phyloP scores from a whole-genome alignment of 2,888 invertebrate genomes.

The Keiferia lycopersicella region DNA sequence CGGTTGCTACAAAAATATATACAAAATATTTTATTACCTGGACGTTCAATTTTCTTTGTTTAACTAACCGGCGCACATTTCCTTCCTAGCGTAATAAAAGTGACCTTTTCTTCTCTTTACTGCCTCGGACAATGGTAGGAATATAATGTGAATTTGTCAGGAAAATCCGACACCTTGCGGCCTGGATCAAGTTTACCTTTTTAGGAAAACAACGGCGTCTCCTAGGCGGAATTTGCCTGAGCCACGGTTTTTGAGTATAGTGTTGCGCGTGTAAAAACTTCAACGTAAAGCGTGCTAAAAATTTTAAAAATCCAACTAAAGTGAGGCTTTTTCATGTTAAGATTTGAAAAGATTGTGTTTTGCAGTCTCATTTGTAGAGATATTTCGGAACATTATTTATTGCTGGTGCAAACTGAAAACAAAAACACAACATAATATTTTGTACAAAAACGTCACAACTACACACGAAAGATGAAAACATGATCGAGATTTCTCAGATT shows the following conservation, averaged over 20 bases:
- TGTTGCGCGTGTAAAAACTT: neutral
- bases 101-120: constrained; percentile 62
- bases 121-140: constrained; percentile 56
- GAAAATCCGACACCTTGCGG: constrained; percentile 66
- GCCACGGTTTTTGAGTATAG: constrained; percentile 26
- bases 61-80: constrained; percentile 67
- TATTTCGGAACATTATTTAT: too few relatives aligned
- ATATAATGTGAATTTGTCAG: constrained; percentile 70
- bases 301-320: neutral
- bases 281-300: neutral
- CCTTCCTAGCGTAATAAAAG: constrained; percentile 58
- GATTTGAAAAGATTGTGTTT: too few relatives aligned
- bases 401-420: too few relatives aligned
- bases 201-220: constrained; percentile 56
- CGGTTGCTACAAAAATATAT: constrained; percentile 48
- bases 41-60: constrained; percentile 66
- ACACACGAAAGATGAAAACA: too few relatives aligned
- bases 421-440: too few relatives aligned
- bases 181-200: constrained; percentile 66
- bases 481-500: too few relatives aligned
- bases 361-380: too few relatives aligned
- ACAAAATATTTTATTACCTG: constrained; percentile 61
- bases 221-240: constrained; percentile 52
- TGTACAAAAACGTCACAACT: too few relatives aligned
- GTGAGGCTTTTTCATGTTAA: neutral